Evolutionary conservation across 2,888 invertebrate genomes (phyloP).

Genomic region (Palloptera scutellata): DNA sequence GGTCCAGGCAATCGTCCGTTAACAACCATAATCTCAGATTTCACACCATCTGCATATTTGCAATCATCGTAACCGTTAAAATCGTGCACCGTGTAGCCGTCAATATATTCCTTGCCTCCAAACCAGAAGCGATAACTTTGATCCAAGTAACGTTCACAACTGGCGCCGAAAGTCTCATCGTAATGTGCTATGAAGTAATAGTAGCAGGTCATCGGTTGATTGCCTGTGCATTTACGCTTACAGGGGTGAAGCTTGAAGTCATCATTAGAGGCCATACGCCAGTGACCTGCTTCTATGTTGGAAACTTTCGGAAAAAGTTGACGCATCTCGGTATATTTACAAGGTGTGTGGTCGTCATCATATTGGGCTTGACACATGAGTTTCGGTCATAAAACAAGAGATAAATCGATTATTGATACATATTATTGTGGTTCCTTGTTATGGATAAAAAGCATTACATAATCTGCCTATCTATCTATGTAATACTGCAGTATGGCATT

Average conservation of each 20-base stretch:
- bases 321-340: constrained; percentile 48
- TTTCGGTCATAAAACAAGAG: too few relatives aligned
- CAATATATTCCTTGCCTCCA: constrained; percentile 49
- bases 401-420: too few relatives aligned
- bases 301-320: constrained; percentile 49
- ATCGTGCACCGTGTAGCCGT: constrained; percentile 38
- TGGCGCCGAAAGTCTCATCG: constrained; percentile 56
- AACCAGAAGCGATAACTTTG: constrained; percentile 48
- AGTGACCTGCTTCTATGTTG: constrained; percentile 45
- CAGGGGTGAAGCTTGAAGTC: constrained; percentile 52
- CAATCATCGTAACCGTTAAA: constrained; percentile 46
- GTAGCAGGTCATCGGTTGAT: constrained; percentile 56
- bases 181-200: constrained; percentile 58
- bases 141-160: constrained; percentile 52
- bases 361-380: too few relatives aligned
- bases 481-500: too few relatives aligned
- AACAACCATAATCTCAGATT: constrained; percentile 52
- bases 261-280: constrained; percentile 48
- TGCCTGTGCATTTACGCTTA: constrained; percentile 49
- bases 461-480: too few relatives aligned
- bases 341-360: constrained; percentile 12
- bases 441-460: too few relatives aligned
- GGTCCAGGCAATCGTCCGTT: constrained; percentile 55
- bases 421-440: too few relatives aligned
- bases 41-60: constrained; percentile 55